Percentiles rank a stretch among this genome's conserved stretches.
phyloP scores from a whole-genome alignment of 2,797 vertebrate genomes.

The Nyctalus aviator region DNA sequence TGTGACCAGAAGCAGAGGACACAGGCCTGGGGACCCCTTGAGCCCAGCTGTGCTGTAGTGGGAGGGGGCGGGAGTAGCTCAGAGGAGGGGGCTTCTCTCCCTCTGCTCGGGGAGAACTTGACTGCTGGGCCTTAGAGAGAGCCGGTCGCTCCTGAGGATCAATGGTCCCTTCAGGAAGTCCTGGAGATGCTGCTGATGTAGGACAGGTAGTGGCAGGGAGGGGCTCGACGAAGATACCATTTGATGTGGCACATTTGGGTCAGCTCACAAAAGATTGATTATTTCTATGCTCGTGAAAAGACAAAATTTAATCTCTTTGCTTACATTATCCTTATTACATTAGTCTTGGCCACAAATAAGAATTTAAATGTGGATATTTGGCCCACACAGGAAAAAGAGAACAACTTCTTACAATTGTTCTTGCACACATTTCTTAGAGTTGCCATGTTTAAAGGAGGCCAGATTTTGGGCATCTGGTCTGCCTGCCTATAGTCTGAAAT shows the following conservation, averaged over 20 bases:
- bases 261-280: neutral
- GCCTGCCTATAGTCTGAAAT: rapidly evolving
- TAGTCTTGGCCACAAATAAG: neutral
- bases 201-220: neutral
- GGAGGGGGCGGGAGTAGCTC: neutral
- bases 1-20: neutral
- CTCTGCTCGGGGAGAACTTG: neutral
- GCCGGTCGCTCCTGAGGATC: too few species aligned
- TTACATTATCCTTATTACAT: neutral
- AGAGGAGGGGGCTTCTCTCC: neutral
- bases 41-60: neutral
- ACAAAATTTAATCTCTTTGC: neutral
- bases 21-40: neutral
- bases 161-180: neutral
- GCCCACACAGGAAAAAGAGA: neutral
- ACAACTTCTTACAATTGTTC: rapidly evolving
- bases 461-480: neutral
- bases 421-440: too few species aligned
- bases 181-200: rapidly evolving
- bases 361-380: neutral
- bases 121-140: neutral
- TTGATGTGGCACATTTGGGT: neutral
- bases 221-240: neutral
- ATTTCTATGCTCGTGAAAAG: neutral
- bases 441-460: neutral